phyloP scores from a whole-genome alignment of 2,797 vertebrate species.

The Anolis apletophallus region DNA sequence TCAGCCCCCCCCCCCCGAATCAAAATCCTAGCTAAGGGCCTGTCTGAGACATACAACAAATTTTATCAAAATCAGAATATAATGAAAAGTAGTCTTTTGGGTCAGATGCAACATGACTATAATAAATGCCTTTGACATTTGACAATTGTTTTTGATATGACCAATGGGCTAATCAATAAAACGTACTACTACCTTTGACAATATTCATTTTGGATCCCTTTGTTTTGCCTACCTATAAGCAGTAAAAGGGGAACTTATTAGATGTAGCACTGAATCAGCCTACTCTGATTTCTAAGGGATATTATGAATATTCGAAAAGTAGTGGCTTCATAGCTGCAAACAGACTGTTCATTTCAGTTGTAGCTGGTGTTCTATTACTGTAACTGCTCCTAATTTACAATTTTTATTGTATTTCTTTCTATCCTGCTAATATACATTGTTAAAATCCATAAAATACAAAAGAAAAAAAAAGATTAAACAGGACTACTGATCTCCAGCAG shows the following conservation, averaged over 20 bases:
- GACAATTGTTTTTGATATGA: no score
- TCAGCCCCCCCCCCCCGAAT: no score
- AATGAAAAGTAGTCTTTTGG: neutral
- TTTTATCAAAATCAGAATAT: neutral
- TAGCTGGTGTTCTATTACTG: neutral
- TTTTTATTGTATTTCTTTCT: no score
- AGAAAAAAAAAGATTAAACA: no score
- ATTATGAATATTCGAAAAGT: neutral
- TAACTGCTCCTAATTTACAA: no score
- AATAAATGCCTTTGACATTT: neutral
- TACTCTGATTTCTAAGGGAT: neutral
- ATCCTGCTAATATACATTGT: neutral
- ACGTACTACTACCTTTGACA: neutral
- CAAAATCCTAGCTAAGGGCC: no score
- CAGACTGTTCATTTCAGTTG: no score
- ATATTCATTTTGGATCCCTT: neutral
- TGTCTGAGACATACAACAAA: neutral
- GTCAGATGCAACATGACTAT: neutral
- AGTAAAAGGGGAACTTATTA: neutral
- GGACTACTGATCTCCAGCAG: neutral
- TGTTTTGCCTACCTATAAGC: neutral
- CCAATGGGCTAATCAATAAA: no score
- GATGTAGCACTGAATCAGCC: neutral
- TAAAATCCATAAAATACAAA: no score
- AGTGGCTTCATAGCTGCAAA: neutral